phyloP scores from a whole-genome alignment of 2,888 invertebrate species.

The Dolomedes plantarius region DNA sequence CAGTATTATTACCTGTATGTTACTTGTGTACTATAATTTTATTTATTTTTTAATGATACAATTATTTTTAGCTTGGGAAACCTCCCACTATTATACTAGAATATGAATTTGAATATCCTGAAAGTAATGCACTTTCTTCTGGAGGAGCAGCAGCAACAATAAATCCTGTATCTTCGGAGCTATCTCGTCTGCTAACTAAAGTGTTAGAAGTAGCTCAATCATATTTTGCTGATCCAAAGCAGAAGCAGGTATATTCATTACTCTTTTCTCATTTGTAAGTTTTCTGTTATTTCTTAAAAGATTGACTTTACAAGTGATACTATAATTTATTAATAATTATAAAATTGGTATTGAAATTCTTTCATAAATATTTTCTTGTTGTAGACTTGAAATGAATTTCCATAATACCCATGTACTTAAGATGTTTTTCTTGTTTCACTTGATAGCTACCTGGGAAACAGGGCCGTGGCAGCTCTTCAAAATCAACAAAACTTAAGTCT shows the following conservation, averaged over 20 bases:
- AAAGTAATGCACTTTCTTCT: slow-evolving; percentile 22
- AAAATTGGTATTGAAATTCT: no score
- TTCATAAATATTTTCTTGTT: no score
- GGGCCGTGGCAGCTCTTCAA: slow-evolving; percentile 20
- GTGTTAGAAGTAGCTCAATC: slow-evolving; percentile 47
- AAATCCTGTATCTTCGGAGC: neutral
- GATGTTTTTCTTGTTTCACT: neutral
- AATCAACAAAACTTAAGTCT: slow-evolving; percentile 42
- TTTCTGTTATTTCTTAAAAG: no score
- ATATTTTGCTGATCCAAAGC: slow-evolving; percentile 50
- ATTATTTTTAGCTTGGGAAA: slow-evolving; percentile 75
- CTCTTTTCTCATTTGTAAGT: neutral
- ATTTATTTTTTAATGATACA: neutral
- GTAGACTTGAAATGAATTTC: no score
- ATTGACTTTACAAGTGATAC: no score
- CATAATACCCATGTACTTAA: no score
- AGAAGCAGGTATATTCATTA: slow-evolving; percentile 59
- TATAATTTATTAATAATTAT: no score
- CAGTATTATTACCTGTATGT: no score
- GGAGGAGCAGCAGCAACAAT: slow-evolving; percentile 1
- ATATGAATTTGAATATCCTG: slow-evolving; percentile 77
- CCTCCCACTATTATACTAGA: slow-evolving; percentile 77
- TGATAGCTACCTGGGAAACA: neutral
- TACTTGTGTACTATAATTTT: slow-evolving; percentile 23
- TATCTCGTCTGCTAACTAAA: slow-evolving; percentile 38